These are phyloP conservation scores for Stigmatopora argus DNA, from an alignment of 2,113 vertebrate genomes.

Conservation along the genomic window DNA sequence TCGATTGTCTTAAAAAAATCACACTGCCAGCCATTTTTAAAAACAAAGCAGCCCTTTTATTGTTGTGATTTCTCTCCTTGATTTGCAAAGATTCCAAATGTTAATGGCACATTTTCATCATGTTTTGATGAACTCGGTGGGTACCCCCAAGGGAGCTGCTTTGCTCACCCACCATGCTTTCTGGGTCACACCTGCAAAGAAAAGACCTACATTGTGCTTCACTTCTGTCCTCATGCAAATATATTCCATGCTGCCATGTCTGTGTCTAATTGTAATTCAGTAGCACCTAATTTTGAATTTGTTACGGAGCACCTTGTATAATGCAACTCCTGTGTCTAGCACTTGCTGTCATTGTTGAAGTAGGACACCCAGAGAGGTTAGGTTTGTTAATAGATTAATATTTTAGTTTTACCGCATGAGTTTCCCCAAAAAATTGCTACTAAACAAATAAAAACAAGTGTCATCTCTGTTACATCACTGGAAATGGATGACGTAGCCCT, in stretches of 20 bases:
- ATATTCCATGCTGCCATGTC: conserved; percentile 31
- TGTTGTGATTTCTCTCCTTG: conserved; percentile 6
- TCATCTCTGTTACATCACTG: no score
- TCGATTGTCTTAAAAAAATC: conserved; percentile 4
- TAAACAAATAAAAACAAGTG: no score
- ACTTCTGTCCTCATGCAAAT: conserved; percentile 27
- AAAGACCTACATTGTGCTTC: conserved; percentile 28
- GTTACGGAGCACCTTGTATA: conserved; percentile 54
- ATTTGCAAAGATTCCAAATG: conserved; percentile 34
- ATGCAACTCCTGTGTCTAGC: conserved; percentile 38
- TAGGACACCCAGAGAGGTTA: background rate
- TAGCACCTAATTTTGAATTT: conserved; percentile 58
- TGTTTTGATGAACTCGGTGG: conserved; percentile 27
- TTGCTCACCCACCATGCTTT: conserved; percentile 45
- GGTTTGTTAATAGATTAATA: no score
- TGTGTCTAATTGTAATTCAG: conserved; percentile 60
- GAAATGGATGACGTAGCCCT: background rate
- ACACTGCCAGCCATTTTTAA: background rate
- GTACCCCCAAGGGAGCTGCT: conserved; percentile 29
- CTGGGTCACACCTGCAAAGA: conserved; percentile 55
- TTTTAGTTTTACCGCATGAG: no score
- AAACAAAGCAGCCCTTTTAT: conserved; percentile 11
- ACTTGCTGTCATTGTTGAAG: conserved; percentile 26
- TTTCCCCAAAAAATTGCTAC: no score
- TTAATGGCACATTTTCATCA: conserved; percentile 51